These are phyloP conservation scores for Idaea straminata DNA, from an alignment of 2,888 invertebrate species.

Conservation along the genomic window DNA sequence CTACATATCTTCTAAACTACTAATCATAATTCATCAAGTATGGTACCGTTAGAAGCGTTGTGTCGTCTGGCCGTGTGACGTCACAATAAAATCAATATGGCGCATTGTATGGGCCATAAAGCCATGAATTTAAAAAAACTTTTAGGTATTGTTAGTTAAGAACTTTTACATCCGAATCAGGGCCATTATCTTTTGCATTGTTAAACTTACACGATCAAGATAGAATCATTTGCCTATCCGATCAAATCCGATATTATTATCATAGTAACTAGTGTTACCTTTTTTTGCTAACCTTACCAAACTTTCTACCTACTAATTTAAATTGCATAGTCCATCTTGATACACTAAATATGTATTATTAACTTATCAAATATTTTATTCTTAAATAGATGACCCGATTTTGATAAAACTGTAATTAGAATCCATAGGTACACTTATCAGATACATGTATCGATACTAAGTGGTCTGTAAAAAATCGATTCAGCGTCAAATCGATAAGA, in stretches of 20 bases:
- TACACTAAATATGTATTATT: constrained; percentile 60
- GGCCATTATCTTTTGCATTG: not conserved
- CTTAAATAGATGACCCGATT: constrained; percentile 65
- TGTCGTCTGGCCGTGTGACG: no score
- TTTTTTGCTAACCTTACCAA: constrained; percentile 11
- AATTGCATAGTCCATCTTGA: constrained; percentile 38
- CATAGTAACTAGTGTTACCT: not conserved
- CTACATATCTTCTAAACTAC: no score
- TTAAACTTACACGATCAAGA: constrained; percentile 5
- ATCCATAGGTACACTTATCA: constrained; percentile 67
- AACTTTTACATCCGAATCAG: not conserved
- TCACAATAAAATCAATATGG: no score
- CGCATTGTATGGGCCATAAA: no score
- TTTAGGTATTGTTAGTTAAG: not conserved
- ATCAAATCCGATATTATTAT: not conserved
- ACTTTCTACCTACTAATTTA: constrained; percentile 30
- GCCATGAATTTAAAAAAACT: no score
- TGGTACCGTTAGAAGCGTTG: no score
- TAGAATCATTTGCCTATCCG: not conserved
- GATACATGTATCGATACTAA: constrained; percentile 74
- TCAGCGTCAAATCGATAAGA: constrained; percentile 62
- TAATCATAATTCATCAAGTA: no score
- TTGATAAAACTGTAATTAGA: constrained; percentile 76
- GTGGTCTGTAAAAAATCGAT: constrained; percentile 65
- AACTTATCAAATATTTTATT: constrained; percentile 73